These are phyloP conservation scores for Cyclina sinensis DNA, from an alignment of 1,140 invertebrate genomes.

Conservation along the genomic window DNA sequence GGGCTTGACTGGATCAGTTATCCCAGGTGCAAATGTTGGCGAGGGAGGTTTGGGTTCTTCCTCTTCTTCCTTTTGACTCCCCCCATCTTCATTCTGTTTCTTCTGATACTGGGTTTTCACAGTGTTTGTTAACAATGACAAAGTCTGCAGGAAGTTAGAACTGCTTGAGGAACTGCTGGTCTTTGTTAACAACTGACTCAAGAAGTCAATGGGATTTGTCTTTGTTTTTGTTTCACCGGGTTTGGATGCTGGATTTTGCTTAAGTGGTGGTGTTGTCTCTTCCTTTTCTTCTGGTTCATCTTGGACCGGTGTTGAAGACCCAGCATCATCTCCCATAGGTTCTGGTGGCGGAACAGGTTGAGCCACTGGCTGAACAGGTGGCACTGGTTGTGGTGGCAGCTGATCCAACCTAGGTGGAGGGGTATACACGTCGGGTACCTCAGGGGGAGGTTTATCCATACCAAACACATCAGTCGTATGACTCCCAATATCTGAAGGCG, in stretches of 20 bases:
- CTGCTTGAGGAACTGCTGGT: slow-evolving; percentile 61
- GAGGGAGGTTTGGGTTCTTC: background rate
- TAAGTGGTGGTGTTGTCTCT: background rate
- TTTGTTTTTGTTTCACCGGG: slow-evolving; percentile 58
- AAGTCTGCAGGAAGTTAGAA: slow-evolving; percentile 80
- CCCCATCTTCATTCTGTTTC: slow-evolving; percentile 36
- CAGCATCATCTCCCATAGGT: slow-evolving; percentile 66
- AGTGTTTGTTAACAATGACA: slow-evolving; percentile 74
- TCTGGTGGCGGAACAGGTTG: background rate
- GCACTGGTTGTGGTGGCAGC: slow-evolving; percentile 46
- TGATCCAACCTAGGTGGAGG: slow-evolving; percentile 36
- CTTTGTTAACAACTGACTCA: slow-evolving; percentile 82
- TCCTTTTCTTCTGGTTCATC: slow-evolving; percentile 65
- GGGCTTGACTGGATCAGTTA: background rate
- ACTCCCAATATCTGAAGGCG: background rate
- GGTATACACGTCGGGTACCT: slow-evolving; percentile 34
- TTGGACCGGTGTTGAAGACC: slow-evolving; percentile 74
- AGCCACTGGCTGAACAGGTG: slow-evolving; percentile 31
- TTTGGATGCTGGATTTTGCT: background rate
- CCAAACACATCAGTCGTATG: background rate
- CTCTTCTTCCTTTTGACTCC: background rate
- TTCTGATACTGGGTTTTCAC: slow-evolving; percentile 70
- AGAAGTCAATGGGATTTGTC: slow-evolving; percentile 83
- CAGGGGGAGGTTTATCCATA: background rate
- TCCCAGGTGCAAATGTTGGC: slow-evolving; percentile 24